Conservation (phyloP, 1,140 invertebrate species). For the Drosophila miranda region DNA sequence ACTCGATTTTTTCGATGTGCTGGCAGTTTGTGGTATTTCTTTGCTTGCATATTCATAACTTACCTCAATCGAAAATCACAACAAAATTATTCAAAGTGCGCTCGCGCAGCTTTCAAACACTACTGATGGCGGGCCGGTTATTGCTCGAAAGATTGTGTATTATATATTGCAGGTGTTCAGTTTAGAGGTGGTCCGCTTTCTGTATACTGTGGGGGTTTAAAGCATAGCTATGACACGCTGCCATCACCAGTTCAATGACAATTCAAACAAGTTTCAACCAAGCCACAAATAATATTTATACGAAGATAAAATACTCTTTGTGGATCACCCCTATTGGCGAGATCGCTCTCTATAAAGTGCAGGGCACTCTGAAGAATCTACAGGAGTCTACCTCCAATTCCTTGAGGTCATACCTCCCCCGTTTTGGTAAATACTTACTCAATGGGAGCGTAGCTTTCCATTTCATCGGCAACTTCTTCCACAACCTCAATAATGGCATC, state of each 20-base stretch:
- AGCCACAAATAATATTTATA: background rate
- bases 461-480: conserved; percentile 53
- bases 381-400: background rate
- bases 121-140: conserved; percentile 22
- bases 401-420: background rate
- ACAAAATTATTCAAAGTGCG: conserved; percentile 20
- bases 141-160: background rate
- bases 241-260: conserved; percentile 23
- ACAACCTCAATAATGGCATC: conserved; percentile 70
- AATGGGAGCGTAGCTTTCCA: conserved; percentile 53
- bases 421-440: conserved; percentile 43
- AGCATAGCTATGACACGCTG: too few relatives aligned
- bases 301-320: conserved; percentile 3
- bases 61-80: conserved; percentile 22
- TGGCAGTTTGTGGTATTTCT: background rate
- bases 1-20: background rate
- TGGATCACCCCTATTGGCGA: background rate
- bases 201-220: too few relatives aligned
- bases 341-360: too few relatives aligned
- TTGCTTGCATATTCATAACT: conserved; percentile 9
- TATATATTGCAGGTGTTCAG: conserved; percentile 26
- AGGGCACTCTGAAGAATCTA: too few relatives aligned
- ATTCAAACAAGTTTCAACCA: conserved; percentile 25
- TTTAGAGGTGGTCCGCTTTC: too few relatives aligned
- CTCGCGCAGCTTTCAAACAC: conserved; percentile 37